These are phyloP conservation scores for Sitobion miscanthi DNA, from an alignment of 1,140 invertebrate species.

Conservation along the genomic window DNA sequence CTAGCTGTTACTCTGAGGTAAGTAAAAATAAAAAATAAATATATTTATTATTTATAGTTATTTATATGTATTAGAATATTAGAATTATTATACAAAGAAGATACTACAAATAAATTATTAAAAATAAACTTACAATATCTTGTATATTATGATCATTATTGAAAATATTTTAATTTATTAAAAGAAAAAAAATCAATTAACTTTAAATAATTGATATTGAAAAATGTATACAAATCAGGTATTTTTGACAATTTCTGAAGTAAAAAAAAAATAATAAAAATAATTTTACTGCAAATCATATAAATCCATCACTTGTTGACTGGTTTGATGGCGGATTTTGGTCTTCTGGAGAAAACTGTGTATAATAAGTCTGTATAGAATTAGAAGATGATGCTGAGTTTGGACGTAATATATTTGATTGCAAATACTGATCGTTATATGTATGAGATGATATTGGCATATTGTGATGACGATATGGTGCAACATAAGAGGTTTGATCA, in stretches of 20 bases:
- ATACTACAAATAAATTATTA: background rate
- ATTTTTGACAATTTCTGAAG: background rate
- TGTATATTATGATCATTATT: background rate
- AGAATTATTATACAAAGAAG: background rate
- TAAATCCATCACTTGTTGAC: background rate
- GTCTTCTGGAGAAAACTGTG: background rate
- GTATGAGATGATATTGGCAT: background rate
- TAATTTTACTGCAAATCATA: background rate
- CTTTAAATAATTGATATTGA: background rate
- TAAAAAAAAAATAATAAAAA: constrained; percentile 10
- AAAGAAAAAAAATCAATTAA: background rate
- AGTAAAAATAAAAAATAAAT: constrained; percentile 35
- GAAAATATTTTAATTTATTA: background rate
- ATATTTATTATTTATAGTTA: constrained; percentile 29
- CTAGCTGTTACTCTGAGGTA: constrained; percentile 62
- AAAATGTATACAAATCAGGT: background rate
- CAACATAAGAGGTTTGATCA: background rate
- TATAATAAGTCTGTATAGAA: background rate
- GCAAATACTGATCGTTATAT: background rate
- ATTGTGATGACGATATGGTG: constrained; percentile 13
- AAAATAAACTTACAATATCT: background rate
- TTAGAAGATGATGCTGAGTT: background rate
- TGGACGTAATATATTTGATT: background rate
- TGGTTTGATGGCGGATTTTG: background rate
- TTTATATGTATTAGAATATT: background rate